Conservation (phyloP, 2,113 vertebrate species). For the Machaerirhynchus nigripectus region DNA sequence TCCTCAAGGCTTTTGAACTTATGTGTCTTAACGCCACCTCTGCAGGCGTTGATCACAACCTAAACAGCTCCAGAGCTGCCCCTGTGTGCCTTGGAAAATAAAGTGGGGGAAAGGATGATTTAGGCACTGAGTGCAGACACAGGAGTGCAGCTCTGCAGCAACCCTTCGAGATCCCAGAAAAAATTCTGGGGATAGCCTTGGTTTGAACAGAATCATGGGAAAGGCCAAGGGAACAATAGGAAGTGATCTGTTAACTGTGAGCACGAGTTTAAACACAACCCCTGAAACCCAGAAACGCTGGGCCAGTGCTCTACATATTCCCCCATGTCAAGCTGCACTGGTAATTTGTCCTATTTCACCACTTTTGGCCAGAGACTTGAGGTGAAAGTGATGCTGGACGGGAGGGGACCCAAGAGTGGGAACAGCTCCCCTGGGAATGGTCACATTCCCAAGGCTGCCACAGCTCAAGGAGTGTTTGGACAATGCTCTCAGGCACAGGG, state of each 20-base stretch:
- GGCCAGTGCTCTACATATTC: not conserved
- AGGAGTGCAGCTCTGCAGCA: not conserved
- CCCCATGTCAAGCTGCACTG: not conserved
- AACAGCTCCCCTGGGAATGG: not conserved
- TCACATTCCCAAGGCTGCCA: not conserved
- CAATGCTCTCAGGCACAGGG: not conserved
- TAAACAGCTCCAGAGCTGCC: not conserved
- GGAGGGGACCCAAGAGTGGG: not conserved
- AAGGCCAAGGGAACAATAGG: not conserved
- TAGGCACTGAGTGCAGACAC: not conserved
- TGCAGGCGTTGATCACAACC: not conserved
- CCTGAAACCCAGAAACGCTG: not conserved
- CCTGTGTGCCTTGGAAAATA: not conserved
- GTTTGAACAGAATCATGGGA: not conserved
- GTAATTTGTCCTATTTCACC: not conserved
- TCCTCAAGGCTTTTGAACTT: not conserved
- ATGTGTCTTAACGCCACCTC: not conserved
- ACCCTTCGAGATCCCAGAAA: not conserved
- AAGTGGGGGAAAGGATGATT: not conserved
- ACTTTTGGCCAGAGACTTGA: not conserved
- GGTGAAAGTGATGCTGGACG: not conserved
- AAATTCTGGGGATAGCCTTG: not conserved
- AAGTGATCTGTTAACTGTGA: not conserved
- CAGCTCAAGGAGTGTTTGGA: not conserved
- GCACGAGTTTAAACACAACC: rapidly evolving